These are phyloP conservation scores for Synergus laeviventris DNA, from an alignment of 2,888 invertebrate genomes.

Conservation along the genomic window DNA sequence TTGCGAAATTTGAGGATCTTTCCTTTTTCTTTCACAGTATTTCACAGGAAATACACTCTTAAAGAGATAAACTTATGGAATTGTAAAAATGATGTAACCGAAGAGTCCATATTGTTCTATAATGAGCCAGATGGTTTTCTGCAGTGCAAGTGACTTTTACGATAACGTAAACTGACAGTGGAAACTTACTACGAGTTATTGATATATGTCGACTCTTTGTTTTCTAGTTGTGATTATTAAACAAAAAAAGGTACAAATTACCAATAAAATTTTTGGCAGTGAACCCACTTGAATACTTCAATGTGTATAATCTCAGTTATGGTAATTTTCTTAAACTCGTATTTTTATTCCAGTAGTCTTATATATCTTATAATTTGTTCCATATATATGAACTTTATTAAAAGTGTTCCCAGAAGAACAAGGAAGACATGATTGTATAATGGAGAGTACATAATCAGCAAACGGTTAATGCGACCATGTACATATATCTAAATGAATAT, in stretches of 20 bases:
- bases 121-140: constrained; percentile 37
- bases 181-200: constrained; percentile 25
- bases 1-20: constrained; percentile 13
- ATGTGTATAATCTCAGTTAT: neutral
- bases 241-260: neutral
- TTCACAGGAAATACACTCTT: constrained; percentile 6
- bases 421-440: constrained; percentile 3
- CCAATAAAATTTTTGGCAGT: neutral
- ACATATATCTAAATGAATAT: neutral
- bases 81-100: constrained; percentile 33
- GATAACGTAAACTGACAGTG: constrained; percentile 19
- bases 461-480: neutral
- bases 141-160: constrained; percentile 19
- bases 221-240: neutral
- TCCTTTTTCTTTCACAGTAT: no score
- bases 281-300: neutral
- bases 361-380: constrained; percentile 15
- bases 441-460: constrained; percentile 1
- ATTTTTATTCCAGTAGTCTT: neutral
- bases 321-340: neutral
- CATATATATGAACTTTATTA: neutral
- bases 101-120: constrained; percentile 7
- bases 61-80: constrained; percentile 2
- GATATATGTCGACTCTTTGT: neutral
- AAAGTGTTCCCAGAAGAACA: neutral